phyloP scores from a whole-genome alignment of 1,140 invertebrate species.

The Drosophila sturtevanti region DNA sequence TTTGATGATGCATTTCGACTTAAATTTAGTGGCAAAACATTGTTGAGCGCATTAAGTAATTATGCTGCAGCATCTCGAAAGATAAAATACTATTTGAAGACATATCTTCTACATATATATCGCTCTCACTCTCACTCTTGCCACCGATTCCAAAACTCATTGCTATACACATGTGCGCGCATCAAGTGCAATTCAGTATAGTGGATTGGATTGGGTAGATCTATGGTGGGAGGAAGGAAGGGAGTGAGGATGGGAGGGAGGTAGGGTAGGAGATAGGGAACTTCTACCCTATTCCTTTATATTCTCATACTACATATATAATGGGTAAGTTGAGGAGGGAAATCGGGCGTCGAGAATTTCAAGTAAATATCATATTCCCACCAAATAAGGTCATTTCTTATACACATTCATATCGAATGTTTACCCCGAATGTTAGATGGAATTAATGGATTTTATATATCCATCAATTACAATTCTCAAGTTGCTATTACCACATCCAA shows the following conservation, averaged over 20 bases:
- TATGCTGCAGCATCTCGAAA: slow-evolving; percentile 26
- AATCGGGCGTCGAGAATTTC: background rate
- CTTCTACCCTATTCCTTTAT: too few relatives aligned
- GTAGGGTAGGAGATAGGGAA: too few relatives aligned
- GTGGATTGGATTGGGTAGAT: background rate
- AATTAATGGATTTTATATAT: slow-evolving; percentile 8
- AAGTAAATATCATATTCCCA: slow-evolving; percentile 6
- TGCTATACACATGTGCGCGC: background rate
- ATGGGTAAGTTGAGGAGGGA: background rate
- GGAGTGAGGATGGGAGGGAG: too few relatives aligned
- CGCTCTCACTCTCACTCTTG: background rate
- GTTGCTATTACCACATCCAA: slow-evolving; percentile 3
- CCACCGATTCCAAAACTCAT: background rate
- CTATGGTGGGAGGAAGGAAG: too few relatives aligned
- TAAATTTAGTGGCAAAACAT: slow-evolving; percentile 57
- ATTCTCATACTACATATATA: too few relatives aligned
- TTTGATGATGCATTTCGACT: slow-evolving; percentile 60
- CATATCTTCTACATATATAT: background rate
- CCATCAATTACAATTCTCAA: slow-evolving; percentile 8
- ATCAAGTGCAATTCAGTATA: background rate
- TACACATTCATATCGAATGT: background rate
- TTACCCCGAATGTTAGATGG: background rate
- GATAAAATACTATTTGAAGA: slow-evolving; percentile 14
- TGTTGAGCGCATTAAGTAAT: slow-evolving; percentile 49
- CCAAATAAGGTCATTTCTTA: slow-evolving; percentile 9